Conservation (phyloP, 1,140 invertebrate genomes). For the Coenobita brevimanus region DNA sequence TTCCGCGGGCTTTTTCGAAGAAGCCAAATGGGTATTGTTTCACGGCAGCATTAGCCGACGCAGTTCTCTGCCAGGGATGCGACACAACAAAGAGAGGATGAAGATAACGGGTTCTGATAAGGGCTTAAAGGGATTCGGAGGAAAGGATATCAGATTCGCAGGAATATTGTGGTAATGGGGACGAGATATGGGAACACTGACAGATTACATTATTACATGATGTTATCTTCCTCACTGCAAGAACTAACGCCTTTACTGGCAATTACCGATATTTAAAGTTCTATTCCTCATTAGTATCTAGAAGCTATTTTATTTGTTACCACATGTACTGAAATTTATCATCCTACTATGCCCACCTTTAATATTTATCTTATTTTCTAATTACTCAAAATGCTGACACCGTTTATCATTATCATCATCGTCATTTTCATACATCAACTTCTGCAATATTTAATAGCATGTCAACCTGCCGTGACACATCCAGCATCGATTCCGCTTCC, state of each 20-base stretch:
- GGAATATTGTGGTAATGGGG: conserved; percentile 39
- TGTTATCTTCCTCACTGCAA: no score
- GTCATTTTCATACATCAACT: background rate
- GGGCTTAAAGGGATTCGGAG: background rate
- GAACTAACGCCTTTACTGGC: no score
- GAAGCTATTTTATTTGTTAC: no score
- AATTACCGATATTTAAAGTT: no score
- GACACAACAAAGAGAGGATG: background rate
- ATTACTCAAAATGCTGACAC: no score
- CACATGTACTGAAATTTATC: no score
- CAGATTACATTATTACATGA: conserved; percentile 33
- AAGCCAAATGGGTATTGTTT: background rate
- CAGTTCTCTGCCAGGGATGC: background rate
- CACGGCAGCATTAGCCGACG: background rate
- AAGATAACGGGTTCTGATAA: background rate
- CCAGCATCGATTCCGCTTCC: conserved; percentile 33
- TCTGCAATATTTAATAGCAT: background rate
- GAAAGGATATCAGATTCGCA: conserved; percentile 34
- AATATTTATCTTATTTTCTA: no score
- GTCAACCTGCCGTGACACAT: conserved; percentile 29
- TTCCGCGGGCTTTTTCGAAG: background rate
- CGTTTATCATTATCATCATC: no score
- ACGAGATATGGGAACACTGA: conserved; percentile 1
- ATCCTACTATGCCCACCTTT: no score
- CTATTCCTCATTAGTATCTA: no score